Evolutionary conservation across 2,113 vertebrate species (phyloP).

Genomic region (Ornithorhynchus anatinus): DNA sequence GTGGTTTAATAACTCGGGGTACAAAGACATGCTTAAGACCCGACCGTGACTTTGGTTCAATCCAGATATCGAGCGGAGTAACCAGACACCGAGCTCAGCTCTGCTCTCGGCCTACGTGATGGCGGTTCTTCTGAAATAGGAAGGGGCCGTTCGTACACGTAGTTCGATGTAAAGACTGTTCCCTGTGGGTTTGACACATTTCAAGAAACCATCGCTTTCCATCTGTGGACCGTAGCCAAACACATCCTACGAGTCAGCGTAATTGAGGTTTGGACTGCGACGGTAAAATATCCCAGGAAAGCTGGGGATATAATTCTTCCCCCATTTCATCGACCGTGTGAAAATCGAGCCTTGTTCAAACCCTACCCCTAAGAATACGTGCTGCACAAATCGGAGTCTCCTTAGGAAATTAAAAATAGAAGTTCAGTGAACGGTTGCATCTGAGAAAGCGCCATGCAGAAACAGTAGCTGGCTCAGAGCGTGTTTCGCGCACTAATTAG

Average conservation of each 20-base stretch:
- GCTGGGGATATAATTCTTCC: neutral
- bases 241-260: neutral
- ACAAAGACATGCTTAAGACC: neutral
- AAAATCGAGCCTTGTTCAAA: conserved; percentile 8
- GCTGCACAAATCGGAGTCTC: neutral
- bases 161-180: neutral
- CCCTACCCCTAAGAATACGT: neutral
- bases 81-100: neutral
- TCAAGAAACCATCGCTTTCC: conserved; percentile 6
- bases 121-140: neutral
- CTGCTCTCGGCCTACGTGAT: neutral
- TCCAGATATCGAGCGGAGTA: neutral
- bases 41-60: neutral
- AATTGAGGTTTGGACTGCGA: conserved; percentile 2
- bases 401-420: conserved; percentile 6
- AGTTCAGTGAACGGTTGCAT: neutral
- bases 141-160: neutral
- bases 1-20: too few relatives aligned
- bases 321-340: neutral
- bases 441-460: neutral
- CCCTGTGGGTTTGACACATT: neutral
- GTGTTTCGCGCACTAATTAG: neutral
- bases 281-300: conserved; percentile 16
- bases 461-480: conserved; percentile 12
- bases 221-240: neutral